phyloP scores from a whole-genome alignment of 2,113 vertebrate genomes.

The Tapirus terrestris region DNA sequence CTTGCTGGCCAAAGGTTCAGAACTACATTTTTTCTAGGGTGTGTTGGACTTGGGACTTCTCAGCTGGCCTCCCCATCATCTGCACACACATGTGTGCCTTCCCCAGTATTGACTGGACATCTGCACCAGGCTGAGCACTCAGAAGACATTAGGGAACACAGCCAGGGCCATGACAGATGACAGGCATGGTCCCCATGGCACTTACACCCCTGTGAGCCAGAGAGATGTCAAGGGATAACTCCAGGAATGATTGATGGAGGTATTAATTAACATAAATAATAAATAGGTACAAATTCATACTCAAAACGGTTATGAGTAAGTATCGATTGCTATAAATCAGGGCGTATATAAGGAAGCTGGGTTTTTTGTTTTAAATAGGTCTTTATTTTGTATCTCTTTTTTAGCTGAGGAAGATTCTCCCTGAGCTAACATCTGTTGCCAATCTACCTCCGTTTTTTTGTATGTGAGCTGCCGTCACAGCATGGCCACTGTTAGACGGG shows the following conservation, averaged over 20 bases:
- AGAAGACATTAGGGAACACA: not conserved
- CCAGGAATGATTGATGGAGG: not conserved
- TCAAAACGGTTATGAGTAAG: not conserved
- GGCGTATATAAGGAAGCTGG: rapidly evolving
- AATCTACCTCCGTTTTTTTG: too few relatives aligned
- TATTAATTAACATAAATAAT: constrained; percentile 27
- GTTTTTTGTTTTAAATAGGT: too few relatives aligned
- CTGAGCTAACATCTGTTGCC: too few relatives aligned
- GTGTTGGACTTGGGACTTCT: not conserved
- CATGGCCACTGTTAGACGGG: too few relatives aligned
- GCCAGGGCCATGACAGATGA: not conserved
- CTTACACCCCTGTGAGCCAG: not conserved
- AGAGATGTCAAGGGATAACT: not conserved
- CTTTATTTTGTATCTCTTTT: too few relatives aligned
- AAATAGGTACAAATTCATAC: not conserved
- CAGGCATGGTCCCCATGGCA: rapidly evolving
- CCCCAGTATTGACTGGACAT: not conserved
- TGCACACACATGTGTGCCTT: not conserved
- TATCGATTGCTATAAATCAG: not conserved
- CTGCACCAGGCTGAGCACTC: rapidly evolving
- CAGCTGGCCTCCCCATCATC: not conserved
- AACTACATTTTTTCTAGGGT: not conserved
- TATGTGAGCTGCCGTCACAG: too few relatives aligned
- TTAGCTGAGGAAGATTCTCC: too few relatives aligned
- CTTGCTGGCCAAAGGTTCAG: not conserved